A percentile compares a stretch with the other conserved stretches of the same genome.
phyloP scores from a whole-genome alignment of 2,797 vertebrate species.

The Brachymystax lenok region DNA sequence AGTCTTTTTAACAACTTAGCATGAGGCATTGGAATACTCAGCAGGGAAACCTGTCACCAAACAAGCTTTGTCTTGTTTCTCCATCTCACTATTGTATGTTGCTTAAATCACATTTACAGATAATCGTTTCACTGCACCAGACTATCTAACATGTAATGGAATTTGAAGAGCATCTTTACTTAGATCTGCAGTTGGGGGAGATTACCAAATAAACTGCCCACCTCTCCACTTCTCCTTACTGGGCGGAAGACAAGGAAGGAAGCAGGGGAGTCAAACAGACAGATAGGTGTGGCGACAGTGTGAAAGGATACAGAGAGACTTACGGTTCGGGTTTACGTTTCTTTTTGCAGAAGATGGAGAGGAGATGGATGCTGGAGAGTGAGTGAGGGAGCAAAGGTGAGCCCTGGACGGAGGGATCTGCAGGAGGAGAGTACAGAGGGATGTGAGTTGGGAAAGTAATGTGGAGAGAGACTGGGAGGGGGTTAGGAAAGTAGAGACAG shows the following conservation, averaged over 20 bases:
- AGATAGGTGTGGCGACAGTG: conserved; percentile 52
- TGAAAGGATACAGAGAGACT: conserved; percentile 56
- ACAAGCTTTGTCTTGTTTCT: conserved; percentile 21
- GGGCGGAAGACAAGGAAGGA: conserved; percentile 41
- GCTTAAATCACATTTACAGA: conserved; percentile 41
- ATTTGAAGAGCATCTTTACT: conserved; percentile 66
- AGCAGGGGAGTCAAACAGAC: conserved; percentile 37
- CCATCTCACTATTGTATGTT: conserved; percentile 39
- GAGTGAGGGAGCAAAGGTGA: not conserved
- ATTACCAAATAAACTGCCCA: conserved; percentile 63
- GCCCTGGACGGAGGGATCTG: conserved; percentile 30
- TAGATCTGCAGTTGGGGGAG: conserved; percentile 57
- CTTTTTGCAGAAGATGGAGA: conserved; percentile 56
- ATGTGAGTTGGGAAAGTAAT: conserved; percentile 34
- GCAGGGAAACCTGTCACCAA: conserved; percentile 47
- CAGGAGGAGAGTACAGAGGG: conserved; percentile 27
- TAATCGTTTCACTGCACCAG: conserved; percentile 50
- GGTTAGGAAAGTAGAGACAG: conserved; percentile 31
- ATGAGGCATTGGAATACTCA: conserved; percentile 39
- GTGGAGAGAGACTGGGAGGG: conserved; percentile 24
- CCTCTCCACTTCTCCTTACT: conserved; percentile 39
- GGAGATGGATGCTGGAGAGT: not conserved
- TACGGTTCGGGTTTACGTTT: conserved; percentile 60
- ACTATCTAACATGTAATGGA: conserved; percentile 62
- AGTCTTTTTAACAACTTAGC: not conserved